Conservation (phyloP, 2,113 vertebrate species). For the Sardina pilchardus region DNA sequence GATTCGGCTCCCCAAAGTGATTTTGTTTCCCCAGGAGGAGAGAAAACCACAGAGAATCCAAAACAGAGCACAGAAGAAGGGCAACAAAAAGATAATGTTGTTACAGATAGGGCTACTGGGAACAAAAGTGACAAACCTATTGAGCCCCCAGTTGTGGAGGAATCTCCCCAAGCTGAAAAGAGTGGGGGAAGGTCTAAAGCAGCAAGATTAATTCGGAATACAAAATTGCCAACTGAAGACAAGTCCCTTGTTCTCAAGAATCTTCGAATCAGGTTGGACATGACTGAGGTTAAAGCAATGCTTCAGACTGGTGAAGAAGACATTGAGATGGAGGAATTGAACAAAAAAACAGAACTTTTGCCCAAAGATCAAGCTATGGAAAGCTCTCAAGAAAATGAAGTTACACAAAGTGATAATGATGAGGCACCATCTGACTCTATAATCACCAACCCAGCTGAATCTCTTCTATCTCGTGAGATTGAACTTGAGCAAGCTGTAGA, state of each 20-base stretch:
- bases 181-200: slow-evolving; percentile 76
- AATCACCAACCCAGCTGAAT: slow-evolving; percentile 69
- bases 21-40: slow-evolving; percentile 54
- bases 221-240: slow-evolving; percentile 70
- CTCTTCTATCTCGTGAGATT: slow-evolving; percentile 77
- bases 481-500: slow-evolving; percentile 92
- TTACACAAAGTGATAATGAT: slow-evolving; percentile 69
- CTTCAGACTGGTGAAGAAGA: slow-evolving; percentile 75
- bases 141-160: slow-evolving; percentile 62
- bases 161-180: slow-evolving; percentile 74
- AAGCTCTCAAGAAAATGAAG: slow-evolving; percentile 52
- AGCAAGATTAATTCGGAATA: slow-evolving; percentile 73
- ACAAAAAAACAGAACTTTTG: slow-evolving; percentile 63
- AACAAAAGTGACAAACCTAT: slow-evolving; percentile 59
- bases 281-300: slow-evolving; percentile 78
- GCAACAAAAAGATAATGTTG: slow-evolving; percentile 57
- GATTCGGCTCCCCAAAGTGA: slow-evolving; percentile 55
- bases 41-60: slow-evolving; percentile 69
- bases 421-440: slow-evolving; percentile 58
- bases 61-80: slow-evolving; percentile 55
- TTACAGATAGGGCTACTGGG: slow-evolving; percentile 56
- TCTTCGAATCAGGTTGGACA: slow-evolving; percentile 77
- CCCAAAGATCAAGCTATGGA: slow-evolving; percentile 69
- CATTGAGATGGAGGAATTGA: slow-evolving; percentile 56
- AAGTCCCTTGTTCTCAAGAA: slow-evolving; percentile 81